Base-by-base conservation (phyloP, 2,888 invertebrate species). In the Ophion slaviceki region DNA sequence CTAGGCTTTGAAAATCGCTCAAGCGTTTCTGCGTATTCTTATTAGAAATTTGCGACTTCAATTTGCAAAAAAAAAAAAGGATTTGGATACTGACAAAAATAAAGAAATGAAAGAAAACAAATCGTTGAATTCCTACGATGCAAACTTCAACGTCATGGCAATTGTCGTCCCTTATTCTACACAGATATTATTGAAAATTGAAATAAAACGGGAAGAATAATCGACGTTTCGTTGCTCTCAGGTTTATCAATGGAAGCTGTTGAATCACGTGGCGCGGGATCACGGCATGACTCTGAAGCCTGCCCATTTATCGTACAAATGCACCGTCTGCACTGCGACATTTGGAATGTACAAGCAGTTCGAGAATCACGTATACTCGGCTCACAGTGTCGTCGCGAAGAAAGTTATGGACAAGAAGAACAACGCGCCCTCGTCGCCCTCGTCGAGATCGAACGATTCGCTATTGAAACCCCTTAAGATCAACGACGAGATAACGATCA, bases 281-380 rank as follows among this genome's bases (percentile, higher is more conserved):
- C 99, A 99, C 94, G 97, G 97, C 92, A 96, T 98, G 96, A 97
- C 97, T 57, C 94, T 99, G 88, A 98, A 98, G 93, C 98, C 98
- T 32, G 98, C 98, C 59, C 98, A 98, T 94, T 95, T 98, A 81
- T 98, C 98, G 47, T 98, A 98, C 95, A 98, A 98, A 94, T 98
- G 98, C 94, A 98, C 98, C 14, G 98, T 98, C 45, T 98, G 98
- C 94, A 98, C 98, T 61, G 98, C 98, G 36, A 98, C 98, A 3
- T 98, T 98, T 92, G 98, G 98, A 90, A 98, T 98, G 97, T 98
- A 98, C 95, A 98, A 98, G 94, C 97, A 98, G 92, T 98, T 98
- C 91, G 98, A 98, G 93, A 98, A 97, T 93, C 98, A 98, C 93
- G 98, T 98, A 7, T 98, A 98, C 92, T 98, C 98, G 61, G 98